A percentile compares a stretch with the other conserved stretches of the same genome.
Evolutionary conservation across 2,797 vertebrate genomes (phyloP).

Genomic region (Cichlasoma orientale): DNA sequence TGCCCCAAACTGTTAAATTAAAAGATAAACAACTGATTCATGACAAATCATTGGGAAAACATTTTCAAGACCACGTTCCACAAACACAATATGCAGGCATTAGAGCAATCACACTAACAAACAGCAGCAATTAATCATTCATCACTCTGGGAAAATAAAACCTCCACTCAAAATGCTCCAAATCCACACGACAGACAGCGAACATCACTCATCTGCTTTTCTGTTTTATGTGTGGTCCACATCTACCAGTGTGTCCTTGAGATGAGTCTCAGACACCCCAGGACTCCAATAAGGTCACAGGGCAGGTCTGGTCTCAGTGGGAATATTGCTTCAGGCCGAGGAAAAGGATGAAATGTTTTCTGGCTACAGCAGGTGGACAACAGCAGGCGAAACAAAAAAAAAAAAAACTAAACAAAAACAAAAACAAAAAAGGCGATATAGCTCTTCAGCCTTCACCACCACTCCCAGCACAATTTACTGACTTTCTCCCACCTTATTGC

Average conservation of each 20-base stretch:
- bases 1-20: constrained; percentile 17
- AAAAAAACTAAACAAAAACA: background rate
- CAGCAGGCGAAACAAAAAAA: constrained; percentile 47
- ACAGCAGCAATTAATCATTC: constrained; percentile 63
- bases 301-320: constrained; percentile 61
- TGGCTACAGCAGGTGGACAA: constrained; percentile 69
- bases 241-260: constrained; percentile 57
- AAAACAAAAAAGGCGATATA: constrained; percentile 26
- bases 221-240: constrained; percentile 33
- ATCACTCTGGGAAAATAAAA: constrained; percentile 49
- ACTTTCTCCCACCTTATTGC: constrained; percentile 51
- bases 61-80: constrained; percentile 42
- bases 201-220: constrained; percentile 42
- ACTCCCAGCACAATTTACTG: constrained; percentile 31
- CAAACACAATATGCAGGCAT: constrained; percentile 55
- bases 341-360: constrained; percentile 59
- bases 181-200: constrained; percentile 33
- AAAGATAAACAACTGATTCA: constrained; percentile 20
- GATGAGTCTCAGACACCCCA: constrained; percentile 35
- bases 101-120: constrained; percentile 52
- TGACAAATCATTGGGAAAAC: constrained; percentile 38
- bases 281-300: constrained; percentile 54
- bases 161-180: constrained; percentile 39
- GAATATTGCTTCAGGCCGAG: constrained; percentile 42
- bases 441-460: constrained; percentile 25